Evolutionary conservation across 2,113 vertebrate genomes (phyloP), one percentile per base, ranked within the genome.

Genomic region (Channa argus): DNA sequence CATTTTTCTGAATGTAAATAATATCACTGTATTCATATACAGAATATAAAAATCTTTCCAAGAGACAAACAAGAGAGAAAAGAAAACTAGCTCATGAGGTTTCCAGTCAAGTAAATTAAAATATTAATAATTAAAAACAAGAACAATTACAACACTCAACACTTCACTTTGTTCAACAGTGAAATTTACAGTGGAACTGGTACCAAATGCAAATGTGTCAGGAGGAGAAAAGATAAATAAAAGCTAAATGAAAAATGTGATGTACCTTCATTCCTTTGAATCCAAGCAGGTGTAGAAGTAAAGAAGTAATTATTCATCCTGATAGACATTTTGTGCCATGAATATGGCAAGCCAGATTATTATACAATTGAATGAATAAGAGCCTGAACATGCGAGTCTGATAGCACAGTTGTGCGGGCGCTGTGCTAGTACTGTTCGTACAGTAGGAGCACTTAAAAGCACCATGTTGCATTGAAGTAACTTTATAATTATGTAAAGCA

Each of bases 71-170:
- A 74, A 60, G 46, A 51, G 9, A 41, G 44, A 74, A 75, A 70
- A 71, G 56, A 55, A 69, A 71, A 86, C 78, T 58, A 59, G 84
- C 70, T 0, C 45, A 84, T 87, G 86, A 87, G 87, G 81, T 85
- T 91, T 91, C 81, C 86, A 82, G 88, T 91, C 79, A 83, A 90
- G 75, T 83, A 71, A 90, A 92, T 79, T 83, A 92, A 92, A 90
- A 85, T 89, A 89, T 87, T 80, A 70, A 88, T 83, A 80, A 85
- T 89, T 90, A 91, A 89, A 91, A 93, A 86, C 88, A 87, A 85
- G 47, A 92, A 92, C 91, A 86, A 79, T 88, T 93, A 94, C 91
- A 79, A 93, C 89, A 94, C 85, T 87, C 86, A 88, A 88, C 91
- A 94, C 84, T 90, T 92, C 78, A 92, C 90, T 92, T 88, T 83